Conservation (phyloP, 2,888 invertebrate genomes). For the Nebria salina region DNA sequence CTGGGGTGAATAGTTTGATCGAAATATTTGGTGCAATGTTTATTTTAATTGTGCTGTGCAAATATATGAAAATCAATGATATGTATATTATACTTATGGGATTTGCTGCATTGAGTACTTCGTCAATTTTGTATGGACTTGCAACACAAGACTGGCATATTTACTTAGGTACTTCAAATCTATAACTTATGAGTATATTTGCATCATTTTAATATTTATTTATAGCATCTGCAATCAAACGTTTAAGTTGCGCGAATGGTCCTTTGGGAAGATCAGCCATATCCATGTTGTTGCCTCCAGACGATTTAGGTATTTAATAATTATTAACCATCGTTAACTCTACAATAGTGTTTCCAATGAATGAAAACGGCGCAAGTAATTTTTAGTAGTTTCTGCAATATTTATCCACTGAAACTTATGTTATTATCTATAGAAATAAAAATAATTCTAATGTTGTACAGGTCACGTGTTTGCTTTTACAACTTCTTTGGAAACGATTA, state of each 20-base stretch:
- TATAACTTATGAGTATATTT: neutral
- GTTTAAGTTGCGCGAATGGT: conserved; percentile 31
- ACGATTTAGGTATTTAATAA: conserved; percentile 35
- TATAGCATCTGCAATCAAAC: conserved; percentile 33
- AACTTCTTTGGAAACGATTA: conserved; percentile 40
- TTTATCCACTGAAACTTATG: no score
- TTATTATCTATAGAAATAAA: no score
- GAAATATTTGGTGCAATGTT: conserved; percentile 34
- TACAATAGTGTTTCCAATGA: no score
- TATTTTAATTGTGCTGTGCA: conserved; percentile 29
- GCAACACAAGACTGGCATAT: conserved; percentile 27
- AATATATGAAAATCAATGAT: conserved; percentile 39
- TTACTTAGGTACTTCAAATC: conserved; percentile 34
- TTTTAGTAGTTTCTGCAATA: no score
- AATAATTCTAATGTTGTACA: neutral
- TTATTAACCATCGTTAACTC: neutral
- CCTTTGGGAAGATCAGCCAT: conserved; percentile 41
- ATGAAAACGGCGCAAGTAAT: no score
- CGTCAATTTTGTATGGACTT: conserved; percentile 37
- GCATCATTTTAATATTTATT: neutral
- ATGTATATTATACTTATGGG: conserved; percentile 33
- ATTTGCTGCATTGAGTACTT: conserved; percentile 19
- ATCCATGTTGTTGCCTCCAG: conserved; percentile 36
- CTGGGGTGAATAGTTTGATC: conserved; percentile 16
- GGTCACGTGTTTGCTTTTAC: conserved; percentile 42